These are phyloP conservation scores for Anniella stebbinsi DNA, from an alignment of 2,797 vertebrate species.

Conservation along the genomic window DNA sequence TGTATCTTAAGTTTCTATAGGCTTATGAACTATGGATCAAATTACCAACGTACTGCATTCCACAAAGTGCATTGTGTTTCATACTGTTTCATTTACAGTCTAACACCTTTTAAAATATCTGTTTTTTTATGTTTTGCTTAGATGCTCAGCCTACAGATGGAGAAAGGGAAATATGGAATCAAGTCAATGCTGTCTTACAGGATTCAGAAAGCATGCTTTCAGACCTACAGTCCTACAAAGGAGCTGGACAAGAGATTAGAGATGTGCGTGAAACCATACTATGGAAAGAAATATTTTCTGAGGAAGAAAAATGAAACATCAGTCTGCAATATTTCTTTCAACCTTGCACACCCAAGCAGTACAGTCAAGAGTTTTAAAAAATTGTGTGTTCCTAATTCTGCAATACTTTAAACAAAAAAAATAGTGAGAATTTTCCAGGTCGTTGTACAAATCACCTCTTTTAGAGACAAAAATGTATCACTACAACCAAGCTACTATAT, in stretches of 20 bases:
- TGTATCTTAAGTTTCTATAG: background rate
- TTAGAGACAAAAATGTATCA: background rate
- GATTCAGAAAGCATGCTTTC: slow-evolving; percentile 95
- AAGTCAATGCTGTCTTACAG: slow-evolving; percentile 95
- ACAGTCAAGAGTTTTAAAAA: background rate
- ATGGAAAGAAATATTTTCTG: slow-evolving; percentile 34
- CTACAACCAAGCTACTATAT: background rate
- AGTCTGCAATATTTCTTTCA: slow-evolving; percentile 16
- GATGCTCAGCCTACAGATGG: slow-evolving; percentile 97
- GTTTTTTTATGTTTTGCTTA: slow-evolving; percentile 71
- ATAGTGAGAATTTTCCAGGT: background rate
- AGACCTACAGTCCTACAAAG: slow-evolving; percentile 96
- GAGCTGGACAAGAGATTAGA: slow-evolving; percentile 97
- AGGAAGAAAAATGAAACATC: slow-evolving; percentile 49
- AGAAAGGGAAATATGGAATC: slow-evolving; percentile 96
- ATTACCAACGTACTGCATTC: slow-evolving; percentile 13
- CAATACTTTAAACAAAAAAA: background rate
- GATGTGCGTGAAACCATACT: slow-evolving; percentile 83
- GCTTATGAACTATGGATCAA: slow-evolving; percentile 27
- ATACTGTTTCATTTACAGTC: slow-evolving; percentile 27
- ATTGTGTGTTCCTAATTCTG: background rate
- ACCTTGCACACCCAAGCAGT: slow-evolving; percentile 8
- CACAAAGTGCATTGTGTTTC: slow-evolving; percentile 22
- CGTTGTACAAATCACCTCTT: background rate
- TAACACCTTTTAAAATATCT: slow-evolving; percentile 37